A percentile compares a stretch with the other conserved stretches of the same genome.
Conservation (phyloP, 2,113 vertebrate genomes). For the Malurus elegans region DNA sequence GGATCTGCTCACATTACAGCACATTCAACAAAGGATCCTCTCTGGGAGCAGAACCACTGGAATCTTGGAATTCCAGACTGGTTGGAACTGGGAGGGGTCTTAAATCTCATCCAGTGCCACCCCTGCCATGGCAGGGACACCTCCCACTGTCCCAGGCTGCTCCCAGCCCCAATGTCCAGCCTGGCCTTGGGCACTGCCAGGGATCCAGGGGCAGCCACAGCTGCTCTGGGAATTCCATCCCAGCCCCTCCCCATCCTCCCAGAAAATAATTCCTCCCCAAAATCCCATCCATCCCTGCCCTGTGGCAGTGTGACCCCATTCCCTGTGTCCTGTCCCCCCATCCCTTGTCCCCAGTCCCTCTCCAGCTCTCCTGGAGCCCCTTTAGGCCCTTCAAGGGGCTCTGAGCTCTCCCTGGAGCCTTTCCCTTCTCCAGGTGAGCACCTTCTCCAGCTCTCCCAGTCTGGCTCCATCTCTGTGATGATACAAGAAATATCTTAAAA, state of each 20-base stretch:
- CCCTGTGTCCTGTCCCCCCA: not conserved
- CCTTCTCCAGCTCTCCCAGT: not conserved
- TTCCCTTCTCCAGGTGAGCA: not conserved
- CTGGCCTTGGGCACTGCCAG: not conserved
- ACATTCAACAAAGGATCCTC: not conserved
- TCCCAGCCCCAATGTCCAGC: not conserved
- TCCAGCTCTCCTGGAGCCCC: not conserved
- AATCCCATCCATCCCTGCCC: fast-evolving
- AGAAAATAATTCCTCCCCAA: fast-evolving
- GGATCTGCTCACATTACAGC: fast-evolving
- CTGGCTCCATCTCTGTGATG: not conserved
- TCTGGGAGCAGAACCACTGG: not conserved
- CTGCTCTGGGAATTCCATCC: not conserved
- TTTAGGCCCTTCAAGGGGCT: fast-evolving
- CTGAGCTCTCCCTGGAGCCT: not conserved
- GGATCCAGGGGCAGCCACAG: not conserved
- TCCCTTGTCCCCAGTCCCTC: not conserved
- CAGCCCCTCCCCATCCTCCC: fast-evolving
- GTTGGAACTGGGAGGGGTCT: not conserved
- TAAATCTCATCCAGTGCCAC: not conserved
- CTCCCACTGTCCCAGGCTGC: not conserved
- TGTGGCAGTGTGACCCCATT: not conserved
- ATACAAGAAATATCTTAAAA: not conserved
- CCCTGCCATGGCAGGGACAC: not conserved
- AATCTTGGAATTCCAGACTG: fast-evolving